Evolutionary conservation across 2,888 invertebrate species (phyloP), one percentile per base, ranked within the genome.

Genomic region (Automeris io): DNA sequence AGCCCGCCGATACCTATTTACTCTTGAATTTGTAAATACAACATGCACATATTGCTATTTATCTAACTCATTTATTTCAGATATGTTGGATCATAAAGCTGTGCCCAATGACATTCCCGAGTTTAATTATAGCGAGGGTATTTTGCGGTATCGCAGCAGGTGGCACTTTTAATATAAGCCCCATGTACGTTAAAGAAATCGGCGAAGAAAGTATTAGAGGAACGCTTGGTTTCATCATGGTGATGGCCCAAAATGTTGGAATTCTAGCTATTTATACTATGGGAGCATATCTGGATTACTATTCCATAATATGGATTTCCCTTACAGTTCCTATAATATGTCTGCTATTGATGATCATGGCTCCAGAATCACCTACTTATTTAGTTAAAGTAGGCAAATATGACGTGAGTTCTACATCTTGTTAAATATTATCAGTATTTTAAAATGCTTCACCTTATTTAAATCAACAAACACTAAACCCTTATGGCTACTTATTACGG

Each of bases 351-450:
- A 62, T 77, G 47, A 9, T 69, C 19, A 60, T 51, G 33, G 67
- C 68, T 21, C 80, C 81, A 1, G 80, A 81, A 40, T 75, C 81
- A 1, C 81, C 81, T 5, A 61, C 69, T 1, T 78, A 58, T 39
- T 49, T 79, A 29, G 57, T 80, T 2, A 77, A 76, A 24, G 47
- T 50, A 11, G 72, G 69, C 1, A 64, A 63, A 37, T 47, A 44
- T 34, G 57, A 74, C 18, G 81, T 81, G 43, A 61, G 62, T 57
- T 11, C 11, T 2, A 18, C 9, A 23, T 24, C 29, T 25, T 36
- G 8, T 29, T n/a, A n/a, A n/a, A n/a, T n/a, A n/a, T n/a, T n/a
- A n/a, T n/a, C n/a, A n/a, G n/a, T n/a, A n/a, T n/a, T n/a, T n/a
- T n/a, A n/a, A n/a, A n/a, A n/a, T n/a, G n/a, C n/a, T n/a, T n/a